phyloP scores from a whole-genome alignment of 2,797 vertebrate genomes.

The Acestrorhynchus altus region DNA sequence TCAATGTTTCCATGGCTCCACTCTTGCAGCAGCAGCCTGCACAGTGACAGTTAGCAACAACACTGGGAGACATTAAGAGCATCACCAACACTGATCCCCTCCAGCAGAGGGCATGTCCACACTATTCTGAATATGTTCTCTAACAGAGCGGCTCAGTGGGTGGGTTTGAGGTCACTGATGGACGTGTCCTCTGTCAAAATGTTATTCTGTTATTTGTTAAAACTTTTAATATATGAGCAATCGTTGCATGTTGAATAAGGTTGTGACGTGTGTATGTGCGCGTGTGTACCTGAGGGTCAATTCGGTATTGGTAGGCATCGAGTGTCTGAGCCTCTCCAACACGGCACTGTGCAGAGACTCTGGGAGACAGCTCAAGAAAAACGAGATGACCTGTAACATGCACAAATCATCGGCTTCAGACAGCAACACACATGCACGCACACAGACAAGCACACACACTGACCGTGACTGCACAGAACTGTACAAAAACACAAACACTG shows the following conservation, averaged over 20 bases:
- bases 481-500: too few species aligned
- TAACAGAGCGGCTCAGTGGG: too few species aligned
- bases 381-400: conserved; percentile 85
- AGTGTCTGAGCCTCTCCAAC: conserved; percentile 89
- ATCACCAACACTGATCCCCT: background rate
- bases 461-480: too few species aligned
- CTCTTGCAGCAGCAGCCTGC: conserved; percentile 90
- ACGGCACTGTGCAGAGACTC: conserved; percentile 87
- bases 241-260: too few species aligned
- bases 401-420: background rate
- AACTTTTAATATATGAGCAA: too few species aligned
- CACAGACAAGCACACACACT: background rate
- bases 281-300: conserved; percentile 89
- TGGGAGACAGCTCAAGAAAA: conserved; percentile 90
- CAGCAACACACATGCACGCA: background rate
- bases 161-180: too few species aligned
- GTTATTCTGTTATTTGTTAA: too few species aligned
- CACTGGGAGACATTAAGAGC: conserved; percentile 40
- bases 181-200: too few species aligned
- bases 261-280: conserved; percentile 19
- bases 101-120: conserved; percentile 1
- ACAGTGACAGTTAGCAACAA: conserved; percentile 68
- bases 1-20: conserved; percentile 90
- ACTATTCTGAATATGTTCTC: too few species aligned
- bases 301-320: conserved; percentile 90